Conservation (phyloP, 2,113 vertebrate species). For the Otis tarda region DNA sequence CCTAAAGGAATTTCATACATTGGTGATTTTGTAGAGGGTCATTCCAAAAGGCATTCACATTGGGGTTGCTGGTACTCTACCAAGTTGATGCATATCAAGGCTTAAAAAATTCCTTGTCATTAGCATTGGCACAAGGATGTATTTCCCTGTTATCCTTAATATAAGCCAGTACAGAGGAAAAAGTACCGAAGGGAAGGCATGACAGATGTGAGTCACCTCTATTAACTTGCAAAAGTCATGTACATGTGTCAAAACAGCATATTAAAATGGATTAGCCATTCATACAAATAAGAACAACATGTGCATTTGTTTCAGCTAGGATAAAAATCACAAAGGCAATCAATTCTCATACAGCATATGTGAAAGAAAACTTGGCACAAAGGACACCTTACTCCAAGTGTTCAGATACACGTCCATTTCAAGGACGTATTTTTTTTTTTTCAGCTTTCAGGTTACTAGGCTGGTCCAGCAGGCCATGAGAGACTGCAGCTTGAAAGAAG, state of each 20-base stretch:
- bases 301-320: constrained; percentile 51
- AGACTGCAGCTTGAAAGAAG: background rate
- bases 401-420: constrained; percentile 2
- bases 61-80: background rate
- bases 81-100: background rate
- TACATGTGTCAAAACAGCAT: constrained; percentile 49
- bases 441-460: constrained; percentile 28
- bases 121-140: background rate
- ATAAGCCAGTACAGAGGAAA: background rate
- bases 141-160: background rate
- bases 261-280: constrained; percentile 67
- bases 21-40: background rate
- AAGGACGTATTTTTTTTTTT: background rate
- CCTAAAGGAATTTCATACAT: background rate
- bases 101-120: background rate
- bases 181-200: background rate
- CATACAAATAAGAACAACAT: constrained; percentile 67
- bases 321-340: constrained; percentile 54
- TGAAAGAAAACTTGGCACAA: constrained; percentile 18
- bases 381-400: background rate
- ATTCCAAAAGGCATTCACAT: background rate
- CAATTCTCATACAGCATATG: constrained; percentile 11
- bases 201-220: constrained; percentile 55
- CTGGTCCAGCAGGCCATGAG: background rate
- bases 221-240: constrained; percentile 62